These are phyloP conservation scores for Cephus pulcher DNA, from an alignment of 2,888 invertebrate species.

Conservation along the genomic window DNA sequence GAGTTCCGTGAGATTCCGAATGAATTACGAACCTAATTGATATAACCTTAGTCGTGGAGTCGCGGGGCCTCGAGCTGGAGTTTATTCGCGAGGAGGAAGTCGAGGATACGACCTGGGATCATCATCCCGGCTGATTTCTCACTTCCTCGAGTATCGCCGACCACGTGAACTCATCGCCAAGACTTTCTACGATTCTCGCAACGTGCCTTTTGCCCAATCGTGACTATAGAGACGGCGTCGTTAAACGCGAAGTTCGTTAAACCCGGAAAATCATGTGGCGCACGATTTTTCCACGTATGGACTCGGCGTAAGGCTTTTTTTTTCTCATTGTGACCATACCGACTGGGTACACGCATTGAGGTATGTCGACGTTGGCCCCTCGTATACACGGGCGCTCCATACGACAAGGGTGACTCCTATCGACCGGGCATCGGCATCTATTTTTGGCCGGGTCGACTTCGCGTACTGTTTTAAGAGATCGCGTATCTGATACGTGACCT, in stretches of 20 bases:
- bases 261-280: background rate
- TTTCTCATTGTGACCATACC: background rate
- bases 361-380: background rate
- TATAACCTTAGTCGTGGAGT: background rate
- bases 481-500: conserved; percentile 47
- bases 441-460: background rate
- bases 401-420: background rate
- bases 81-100: background rate
- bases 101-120: background rate
- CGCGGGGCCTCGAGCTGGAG: background rate
- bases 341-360: background rate
- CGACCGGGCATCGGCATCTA: background rate
- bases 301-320: background rate
- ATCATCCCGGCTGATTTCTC: background rate
- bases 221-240: background rate
- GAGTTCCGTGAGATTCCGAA: background rate
- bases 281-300: background rate
- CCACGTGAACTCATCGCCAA: background rate
- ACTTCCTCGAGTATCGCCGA: background rate
- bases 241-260: background rate
- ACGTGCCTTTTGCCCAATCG: background rate
- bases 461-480: conserved; percentile 21
- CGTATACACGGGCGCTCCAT: background rate
- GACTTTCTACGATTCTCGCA: background rate
- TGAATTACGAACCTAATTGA: background rate